phyloP scores from a whole-genome alignment of 2,113 vertebrate genomes.

The Isichthys henryi region DNA sequence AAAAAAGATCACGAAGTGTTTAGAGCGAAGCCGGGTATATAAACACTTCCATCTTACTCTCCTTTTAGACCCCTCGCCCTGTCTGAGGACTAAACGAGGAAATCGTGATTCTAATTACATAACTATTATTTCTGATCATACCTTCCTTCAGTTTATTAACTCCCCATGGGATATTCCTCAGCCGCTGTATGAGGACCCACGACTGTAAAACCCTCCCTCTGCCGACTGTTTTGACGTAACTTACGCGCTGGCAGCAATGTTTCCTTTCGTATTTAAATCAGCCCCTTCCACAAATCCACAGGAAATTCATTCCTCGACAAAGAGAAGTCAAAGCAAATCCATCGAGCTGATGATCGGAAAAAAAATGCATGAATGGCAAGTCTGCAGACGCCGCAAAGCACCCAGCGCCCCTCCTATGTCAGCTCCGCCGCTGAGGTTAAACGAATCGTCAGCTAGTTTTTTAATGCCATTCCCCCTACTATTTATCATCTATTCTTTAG shows the following conservation, averaged over 20 bases:
- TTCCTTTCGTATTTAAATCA: constrained; percentile 29
- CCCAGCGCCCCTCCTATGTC: constrained; percentile 61
- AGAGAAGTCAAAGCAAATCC: constrained; percentile 34
- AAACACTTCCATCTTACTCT: background rate
- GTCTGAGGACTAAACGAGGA: background rate
- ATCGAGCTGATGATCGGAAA: constrained; percentile 22
- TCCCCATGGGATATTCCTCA: background rate
- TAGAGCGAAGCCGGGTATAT: background rate
- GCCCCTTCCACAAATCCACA: constrained; percentile 19
- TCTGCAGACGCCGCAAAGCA: constrained; percentile 66
- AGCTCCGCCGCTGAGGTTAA: constrained; percentile 47
- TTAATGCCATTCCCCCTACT: constrained; percentile 49
- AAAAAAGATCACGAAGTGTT: constrained; percentile 5
- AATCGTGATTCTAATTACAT: background rate
- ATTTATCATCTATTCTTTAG: constrained; percentile 33
- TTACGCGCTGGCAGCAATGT: constrained; percentile 26
- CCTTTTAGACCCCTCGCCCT: background rate
- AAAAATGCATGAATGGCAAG: constrained; percentile 42
- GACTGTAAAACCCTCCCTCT: background rate
- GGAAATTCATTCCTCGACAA: constrained; percentile 19
- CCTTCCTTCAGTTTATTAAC: background rate
- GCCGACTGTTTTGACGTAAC: background rate
- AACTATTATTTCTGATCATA: background rate
- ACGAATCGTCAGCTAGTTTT: constrained; percentile 47
- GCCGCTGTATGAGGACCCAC: background rate